Evolutionary conservation across 2,888 invertebrate genomes (phyloP), one percentile per base, ranked within the genome.

Genomic region (Lottia scabra): DNA sequence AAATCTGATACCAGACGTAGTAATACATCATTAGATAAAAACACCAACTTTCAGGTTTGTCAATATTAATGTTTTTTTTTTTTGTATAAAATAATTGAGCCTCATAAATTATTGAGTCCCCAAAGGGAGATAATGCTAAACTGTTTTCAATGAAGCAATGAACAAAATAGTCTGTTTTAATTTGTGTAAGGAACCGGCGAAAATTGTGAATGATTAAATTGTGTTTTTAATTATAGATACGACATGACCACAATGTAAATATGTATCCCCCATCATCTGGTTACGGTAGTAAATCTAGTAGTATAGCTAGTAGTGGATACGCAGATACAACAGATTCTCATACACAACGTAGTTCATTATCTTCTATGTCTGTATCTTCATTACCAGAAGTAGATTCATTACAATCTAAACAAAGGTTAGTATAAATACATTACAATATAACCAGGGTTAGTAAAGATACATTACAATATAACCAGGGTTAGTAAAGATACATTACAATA

Each of bases 401-500:
- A 45, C 79, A 80, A 12, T 80, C 81, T 19, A 85, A 84, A 73
- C 76, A 80, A 66, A 80, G 78, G 85, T 85, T 72, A 75, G 76
- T 65, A 16, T 44, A 30, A 63, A 3, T 62, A 48, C 38, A 38
- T 38, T 38, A 38, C 30, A 4, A 10, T 38, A 1, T 38, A 4
- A 38, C 38, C 5, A 38, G 10, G 38, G 38, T 38, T 38, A 38
- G 38, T 38, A 38, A 8, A 5, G 38, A 38, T 38, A 38, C 38
- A 30, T 30, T 30, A 30, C 30, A 30, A 6, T 30, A 2, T 30
- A 30, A 30, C 2, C 2, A 30, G 6, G 30, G 30, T 30, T 30
- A 30, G 30, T 30, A 30, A 4, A 30, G 30, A 30, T 30, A 30
- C 2, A 30, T 30, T 30, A 30, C 30, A 30, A 6, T 30, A 2